Evolutionary conservation across 2,888 invertebrate species (phyloP).

Genomic region (Agrochola lychnidis): DNA sequence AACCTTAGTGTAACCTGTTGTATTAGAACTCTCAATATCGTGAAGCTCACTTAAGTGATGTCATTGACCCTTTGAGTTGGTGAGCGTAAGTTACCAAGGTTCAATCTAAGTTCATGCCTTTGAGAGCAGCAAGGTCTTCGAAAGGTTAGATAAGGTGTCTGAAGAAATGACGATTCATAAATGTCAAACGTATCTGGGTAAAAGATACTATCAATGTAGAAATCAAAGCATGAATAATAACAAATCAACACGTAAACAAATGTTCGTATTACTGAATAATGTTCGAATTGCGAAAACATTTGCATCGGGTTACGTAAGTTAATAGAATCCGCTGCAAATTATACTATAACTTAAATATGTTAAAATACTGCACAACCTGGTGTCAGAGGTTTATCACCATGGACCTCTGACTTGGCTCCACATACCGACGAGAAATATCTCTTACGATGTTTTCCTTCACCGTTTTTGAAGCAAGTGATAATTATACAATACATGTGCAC

Average conservation of each 20-base stretch:
- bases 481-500: no score
- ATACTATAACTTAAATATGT: constrained; percentile 22
- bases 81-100: constrained; percentile 35
- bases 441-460: no score
- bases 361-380: constrained; percentile 15
- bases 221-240: constrained; percentile 24
- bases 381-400: no score
- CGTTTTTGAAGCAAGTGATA: no score
- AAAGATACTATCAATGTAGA: constrained; percentile 23
- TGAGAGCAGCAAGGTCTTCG: constrained; percentile 45
- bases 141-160: constrained; percentile 37
- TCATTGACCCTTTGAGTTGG: constrained; percentile 40
- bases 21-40: constrained; percentile 17
- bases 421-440: no score
- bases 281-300: constrained; percentile 29
- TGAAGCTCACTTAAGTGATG: constrained; percentile 24
- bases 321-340: constrained; percentile 27
- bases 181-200: not conserved
- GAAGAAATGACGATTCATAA: constrained; percentile 21
- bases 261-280: constrained; percentile 10
- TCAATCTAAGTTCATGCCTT: constrained; percentile 39
- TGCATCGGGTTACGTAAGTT: constrained; percentile 6
- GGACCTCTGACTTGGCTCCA: no score
- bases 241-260: constrained; percentile 31
- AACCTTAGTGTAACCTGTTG: constrained; percentile 13